Evolutionary conservation across 2,113 vertebrate genomes (phyloP), one percentile per base, ranked within the genome.

Genomic region (Notechis scutatus): DNA sequence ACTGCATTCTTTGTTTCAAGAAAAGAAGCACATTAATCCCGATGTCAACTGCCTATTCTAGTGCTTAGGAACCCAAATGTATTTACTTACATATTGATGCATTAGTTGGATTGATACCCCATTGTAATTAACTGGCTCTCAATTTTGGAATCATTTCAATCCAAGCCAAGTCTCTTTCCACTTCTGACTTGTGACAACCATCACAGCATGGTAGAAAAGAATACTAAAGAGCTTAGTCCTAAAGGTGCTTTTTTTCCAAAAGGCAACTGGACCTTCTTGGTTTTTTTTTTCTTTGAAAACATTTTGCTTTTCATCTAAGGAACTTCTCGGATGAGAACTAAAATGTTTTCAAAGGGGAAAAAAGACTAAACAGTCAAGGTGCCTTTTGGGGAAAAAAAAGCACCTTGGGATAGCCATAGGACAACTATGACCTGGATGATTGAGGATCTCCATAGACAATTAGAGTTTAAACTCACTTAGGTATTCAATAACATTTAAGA

Each of bases 321-420:
- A 69, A 4, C 29, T n/a, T 69, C 12, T n/a, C 26, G 57, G 23
- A 59, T 59, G 23, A 59, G 23, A 59, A 59, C 23, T 59, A 24
- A 59, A 59, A 10, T 59, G 57, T 59, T 69, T 69, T 69, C 1
- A 69, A 69, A 69, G 29, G 47, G 47, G 7, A 50, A n/a, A 69
- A n/a, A n/a, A n/a, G 2, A 23, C 6, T 24, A 57, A 6, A n/a
- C 5, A 69, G 61, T 69, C 61, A 5, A 69, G 29, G n/a, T 69
- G 29, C 29, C 61, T n/a, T 69, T 5, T 15, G 4, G 1, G 1
- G 59, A 3, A 1, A 0, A 0, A 26, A 29, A 14, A n/a, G 29
- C 4, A 69, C 12, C 29, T n/a, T 69, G 29, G 12, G 12, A 69
- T 12, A 69, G n/a, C 29, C 12, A 69, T n/a, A 15, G 11, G 61